Conservation (phyloP, 2,797 vertebrate genomes). For the Myiothlypis coronata region DNA sequence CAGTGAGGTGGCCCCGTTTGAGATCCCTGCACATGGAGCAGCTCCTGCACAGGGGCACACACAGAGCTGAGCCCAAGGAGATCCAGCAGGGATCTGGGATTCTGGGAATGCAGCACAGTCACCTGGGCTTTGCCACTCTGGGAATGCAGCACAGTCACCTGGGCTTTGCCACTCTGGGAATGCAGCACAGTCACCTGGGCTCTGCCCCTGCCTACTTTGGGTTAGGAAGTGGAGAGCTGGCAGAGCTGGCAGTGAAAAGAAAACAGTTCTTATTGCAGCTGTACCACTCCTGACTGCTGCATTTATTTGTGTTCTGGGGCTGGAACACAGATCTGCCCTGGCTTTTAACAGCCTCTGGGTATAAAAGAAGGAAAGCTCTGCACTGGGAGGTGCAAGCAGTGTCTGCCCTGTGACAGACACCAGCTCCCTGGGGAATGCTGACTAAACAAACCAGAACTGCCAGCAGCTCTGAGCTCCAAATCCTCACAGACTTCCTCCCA, state of each 20-base stretch:
- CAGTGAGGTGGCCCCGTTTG: neutral
- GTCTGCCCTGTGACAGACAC: neutral
- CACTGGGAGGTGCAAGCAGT: neutral
- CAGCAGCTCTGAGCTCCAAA: neutral
- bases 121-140: neutral
- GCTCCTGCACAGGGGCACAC: neutral
- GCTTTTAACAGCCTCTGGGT: neutral
- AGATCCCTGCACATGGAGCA: accelerated
- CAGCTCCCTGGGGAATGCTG: neutral
- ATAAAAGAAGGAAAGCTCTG: neutral
- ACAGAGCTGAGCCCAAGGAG: neutral
- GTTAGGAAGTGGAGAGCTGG: neutral
- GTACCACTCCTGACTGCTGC: neutral
- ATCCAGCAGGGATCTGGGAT: too few species aligned
- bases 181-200: neutral
- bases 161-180: neutral
- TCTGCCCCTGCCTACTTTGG: neutral
- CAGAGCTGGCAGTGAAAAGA: neutral
- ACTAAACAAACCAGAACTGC: neutral
- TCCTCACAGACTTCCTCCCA: neutral
- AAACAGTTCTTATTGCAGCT: neutral
- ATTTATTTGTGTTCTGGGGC: neutral
- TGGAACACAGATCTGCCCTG: neutral
- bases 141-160: neutral
- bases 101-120: too few species aligned